phyloP scores from a whole-genome alignment of 2,797 vertebrate genomes.

The Epinephelus malabaricus region DNA sequence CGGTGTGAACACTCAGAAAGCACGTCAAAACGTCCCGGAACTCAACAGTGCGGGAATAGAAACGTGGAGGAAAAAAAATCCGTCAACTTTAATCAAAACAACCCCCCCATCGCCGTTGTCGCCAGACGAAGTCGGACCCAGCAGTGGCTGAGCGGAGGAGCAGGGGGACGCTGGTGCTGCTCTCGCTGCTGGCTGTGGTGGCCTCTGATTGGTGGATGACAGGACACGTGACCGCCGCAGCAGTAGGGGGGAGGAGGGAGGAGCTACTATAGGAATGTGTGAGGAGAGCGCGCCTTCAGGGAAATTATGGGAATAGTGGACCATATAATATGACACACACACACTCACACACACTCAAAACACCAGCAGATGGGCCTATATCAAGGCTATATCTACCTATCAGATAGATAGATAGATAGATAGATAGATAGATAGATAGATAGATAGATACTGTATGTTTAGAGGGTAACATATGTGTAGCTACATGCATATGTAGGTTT shows the following conservation, averaged over 20 bases:
- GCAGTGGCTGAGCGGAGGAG: conserved; percentile 32
- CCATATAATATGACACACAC: conserved; percentile 11
- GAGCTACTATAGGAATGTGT: conserved; percentile 78
- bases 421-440: too few species aligned
- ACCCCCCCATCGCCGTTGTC: conserved; percentile 61
- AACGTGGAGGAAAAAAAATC: conserved; percentile 23
- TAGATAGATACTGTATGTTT: not conserved
- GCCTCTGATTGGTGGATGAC: conserved; percentile 72
- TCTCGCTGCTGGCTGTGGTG: conserved; percentile 26
- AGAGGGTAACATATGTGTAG: not conserved
- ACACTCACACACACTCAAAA: conserved; percentile 3
- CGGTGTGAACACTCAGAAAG: not conserved
- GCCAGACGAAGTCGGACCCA: conserved; percentile 50
- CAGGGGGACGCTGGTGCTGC: conserved; percentile 49
- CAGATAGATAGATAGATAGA: too few species aligned
- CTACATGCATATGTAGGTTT: not conserved
- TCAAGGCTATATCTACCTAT: too few species aligned
- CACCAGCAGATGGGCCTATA: not conserved
- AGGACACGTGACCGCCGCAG: conserved; percentile 75
- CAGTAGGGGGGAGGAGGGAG: conserved; percentile 68
- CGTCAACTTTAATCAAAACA: conserved; percentile 76
- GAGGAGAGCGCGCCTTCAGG: conserved; percentile 73
- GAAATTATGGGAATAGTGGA: conserved; percentile 65
- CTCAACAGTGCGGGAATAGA: not conserved
- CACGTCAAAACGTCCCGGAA: conserved; percentile 25